phyloP scores from a whole-genome alignment of 2,113 vertebrate species.

The Megaleporinus macrocephalus region DNA sequence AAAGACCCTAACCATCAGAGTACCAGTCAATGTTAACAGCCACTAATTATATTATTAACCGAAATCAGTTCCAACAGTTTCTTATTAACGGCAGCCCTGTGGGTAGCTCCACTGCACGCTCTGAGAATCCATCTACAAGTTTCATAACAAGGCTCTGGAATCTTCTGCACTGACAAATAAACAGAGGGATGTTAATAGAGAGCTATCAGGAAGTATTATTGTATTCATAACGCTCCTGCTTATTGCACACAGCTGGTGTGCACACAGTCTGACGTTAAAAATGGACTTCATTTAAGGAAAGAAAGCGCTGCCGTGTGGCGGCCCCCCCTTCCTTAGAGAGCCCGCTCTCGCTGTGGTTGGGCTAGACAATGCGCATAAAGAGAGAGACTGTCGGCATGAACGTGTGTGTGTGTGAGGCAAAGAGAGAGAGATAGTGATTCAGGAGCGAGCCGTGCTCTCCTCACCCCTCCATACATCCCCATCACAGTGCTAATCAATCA shows the following conservation, averaged over 20 bases:
- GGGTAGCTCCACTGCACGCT: conserved; percentile 10
- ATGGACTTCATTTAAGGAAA: conserved; percentile 51
- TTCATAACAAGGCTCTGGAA: conserved; percentile 49
- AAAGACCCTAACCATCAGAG: conserved; percentile 44
- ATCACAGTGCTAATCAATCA: conserved; percentile 59
- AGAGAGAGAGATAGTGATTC: conserved; percentile 43
- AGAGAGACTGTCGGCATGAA: neutral
- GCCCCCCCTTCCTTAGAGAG: conserved; percentile 33
- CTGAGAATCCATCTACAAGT: conserved; percentile 47
- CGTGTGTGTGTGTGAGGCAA: neutral
- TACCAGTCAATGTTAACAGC: conserved; percentile 27
- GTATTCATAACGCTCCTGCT: conserved; percentile 50
- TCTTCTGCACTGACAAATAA: conserved; percentile 41
- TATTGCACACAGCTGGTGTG: conserved; percentile 51
- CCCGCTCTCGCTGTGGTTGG: conserved; percentile 22
- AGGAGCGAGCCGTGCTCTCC: conserved; percentile 42
- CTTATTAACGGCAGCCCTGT: conserved; percentile 47
- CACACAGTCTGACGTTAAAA: conserved; percentile 53
- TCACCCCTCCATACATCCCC: conserved; percentile 53
- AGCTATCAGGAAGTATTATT: conserved; percentile 49
- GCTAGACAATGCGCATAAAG: conserved; percentile 23
- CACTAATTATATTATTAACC: conserved; percentile 45
- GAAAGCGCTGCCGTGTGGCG: conserved; percentile 29
- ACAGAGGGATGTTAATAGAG: conserved; percentile 39
- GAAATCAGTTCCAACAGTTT: conserved; percentile 36